These are phyloP conservation scores for Urosaurus nigricauda DNA, from an alignment of 2,797 vertebrate species.

Conservation along the genomic window DNA sequence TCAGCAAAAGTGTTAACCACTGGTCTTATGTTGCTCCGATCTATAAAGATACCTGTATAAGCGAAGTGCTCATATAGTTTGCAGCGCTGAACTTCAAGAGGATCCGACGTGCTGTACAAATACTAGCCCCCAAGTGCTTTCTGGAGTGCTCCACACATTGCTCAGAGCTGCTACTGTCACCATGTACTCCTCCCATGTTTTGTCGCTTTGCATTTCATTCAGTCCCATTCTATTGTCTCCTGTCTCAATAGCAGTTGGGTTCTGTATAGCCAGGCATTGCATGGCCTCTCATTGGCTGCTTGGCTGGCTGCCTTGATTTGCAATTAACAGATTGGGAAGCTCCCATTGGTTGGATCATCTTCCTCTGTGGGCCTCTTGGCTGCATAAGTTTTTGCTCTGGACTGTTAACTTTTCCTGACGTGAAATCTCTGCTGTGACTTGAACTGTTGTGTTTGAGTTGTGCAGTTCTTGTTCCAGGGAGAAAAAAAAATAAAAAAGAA, in stretches of 20 bases:
- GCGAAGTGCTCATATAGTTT: too few species aligned
- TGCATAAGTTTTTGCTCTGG: slow-evolving; percentile 86
- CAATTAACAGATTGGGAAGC: slow-evolving; percentile 56
- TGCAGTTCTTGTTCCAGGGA: neutral
- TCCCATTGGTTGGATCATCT: slow-evolving; percentile 81
- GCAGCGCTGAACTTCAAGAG: neutral
- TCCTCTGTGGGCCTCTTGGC: slow-evolving; percentile 55
- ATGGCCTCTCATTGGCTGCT: slow-evolving; percentile 79
- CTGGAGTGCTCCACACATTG: neutral
- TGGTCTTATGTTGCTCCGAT: neutral
- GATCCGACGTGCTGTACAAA: neutral
- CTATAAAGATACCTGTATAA: neutral
- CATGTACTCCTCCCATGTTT: neutral
- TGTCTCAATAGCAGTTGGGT: slow-evolving; percentile 78
- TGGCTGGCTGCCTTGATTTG: slow-evolving; percentile 73
- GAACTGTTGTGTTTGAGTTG: slow-evolving; percentile 44
- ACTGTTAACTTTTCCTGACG: slow-evolving; percentile 83
- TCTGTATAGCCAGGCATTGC: slow-evolving; percentile 60
- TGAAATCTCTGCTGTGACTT: slow-evolving; percentile 77
- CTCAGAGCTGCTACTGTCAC: rapidly evolving
- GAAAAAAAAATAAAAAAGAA: slow-evolving; percentile 66
- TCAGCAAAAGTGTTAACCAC: neutral
- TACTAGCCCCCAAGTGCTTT: neutral
- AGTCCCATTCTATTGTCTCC: slow-evolving; percentile 80
- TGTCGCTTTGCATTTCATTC: neutral